These are phyloP conservation scores for Athene cunicularia DNA, from an alignment of 2,113 vertebrate species.

Conservation along the genomic window DNA sequence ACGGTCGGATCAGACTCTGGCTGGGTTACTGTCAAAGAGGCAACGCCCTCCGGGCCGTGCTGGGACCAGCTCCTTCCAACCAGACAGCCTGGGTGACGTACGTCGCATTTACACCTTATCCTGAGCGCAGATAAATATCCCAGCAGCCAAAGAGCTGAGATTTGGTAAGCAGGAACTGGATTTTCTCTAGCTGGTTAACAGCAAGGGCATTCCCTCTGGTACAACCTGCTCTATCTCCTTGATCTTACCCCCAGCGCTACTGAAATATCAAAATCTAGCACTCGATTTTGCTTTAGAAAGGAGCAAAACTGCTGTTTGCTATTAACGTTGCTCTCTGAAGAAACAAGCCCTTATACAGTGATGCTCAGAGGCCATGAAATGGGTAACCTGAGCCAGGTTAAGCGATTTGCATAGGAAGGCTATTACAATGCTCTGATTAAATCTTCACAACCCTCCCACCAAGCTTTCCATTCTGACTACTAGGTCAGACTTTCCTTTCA, in stretches of 20 bases:
- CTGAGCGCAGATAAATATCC: background rate
- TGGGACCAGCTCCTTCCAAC: background rate
- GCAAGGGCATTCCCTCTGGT: background rate
- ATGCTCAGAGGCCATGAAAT: background rate
- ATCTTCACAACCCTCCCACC: constrained; percentile 32
- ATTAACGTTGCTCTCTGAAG: background rate
- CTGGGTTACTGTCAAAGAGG: background rate
- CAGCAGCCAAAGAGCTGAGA: background rate
- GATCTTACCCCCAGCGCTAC: background rate
- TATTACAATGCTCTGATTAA: background rate
- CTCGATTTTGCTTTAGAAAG: background rate
- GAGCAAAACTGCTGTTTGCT: background rate
- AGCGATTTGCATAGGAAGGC: background rate
- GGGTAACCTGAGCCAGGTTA: background rate
- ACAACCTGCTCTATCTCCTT: background rate
- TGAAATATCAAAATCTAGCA: background rate
- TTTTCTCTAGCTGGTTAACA: background rate
- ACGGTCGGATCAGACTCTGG: background rate
- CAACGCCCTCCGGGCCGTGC: background rate
- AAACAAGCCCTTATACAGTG: background rate
- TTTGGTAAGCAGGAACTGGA: background rate
- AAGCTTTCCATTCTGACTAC: background rate
- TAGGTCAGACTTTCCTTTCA: constrained; percentile 30
- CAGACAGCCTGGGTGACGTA: background rate
- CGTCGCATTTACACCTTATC: background rate